These are phyloP conservation scores for Semotilus atromaculatus DNA, from an alignment of 2,797 vertebrate genomes.

Conservation along the genomic window DNA sequence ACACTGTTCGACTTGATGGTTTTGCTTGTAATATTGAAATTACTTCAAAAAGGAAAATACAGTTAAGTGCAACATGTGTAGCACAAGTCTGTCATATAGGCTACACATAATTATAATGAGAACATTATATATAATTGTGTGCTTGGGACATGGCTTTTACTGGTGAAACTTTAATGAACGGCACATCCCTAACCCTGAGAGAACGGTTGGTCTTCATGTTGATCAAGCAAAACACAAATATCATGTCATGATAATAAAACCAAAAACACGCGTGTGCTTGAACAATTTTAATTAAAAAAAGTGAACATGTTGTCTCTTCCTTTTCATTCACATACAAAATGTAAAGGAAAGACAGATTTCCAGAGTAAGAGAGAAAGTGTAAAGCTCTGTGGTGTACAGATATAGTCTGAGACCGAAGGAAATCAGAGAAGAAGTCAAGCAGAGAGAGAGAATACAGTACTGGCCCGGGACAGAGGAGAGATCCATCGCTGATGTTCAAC, in stretches of 20 bases:
- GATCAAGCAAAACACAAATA: background rate
- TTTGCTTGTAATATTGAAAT: no score
- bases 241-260: constrained; percentile 13
- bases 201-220: background rate
- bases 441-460: constrained; percentile 33
- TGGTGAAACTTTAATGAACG: no score
- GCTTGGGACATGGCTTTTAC: no score
- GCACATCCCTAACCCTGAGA: background rate
- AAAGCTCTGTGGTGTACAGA: constrained; percentile 24
- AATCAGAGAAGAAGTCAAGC: constrained; percentile 14
- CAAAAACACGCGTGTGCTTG: constrained; percentile 34
- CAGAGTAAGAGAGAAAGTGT: constrained; percentile 40
- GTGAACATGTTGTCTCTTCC: constrained; percentile 33
- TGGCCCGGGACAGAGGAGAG: constrained; percentile 19
- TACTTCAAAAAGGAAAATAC: no score
- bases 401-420: background rate
- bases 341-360: constrained; percentile 27
- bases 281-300: constrained; percentile 53
- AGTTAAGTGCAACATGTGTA: no score
- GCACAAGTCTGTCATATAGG: no score
- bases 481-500: constrained; percentile 4
- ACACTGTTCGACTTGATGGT: no score
- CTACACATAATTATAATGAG: no score
- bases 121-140: no score
- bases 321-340: constrained; percentile 48